Evolutionary conservation across 2,113 vertebrate genomes (phyloP).

Genomic region (Xyrauchen texanus): DNA sequence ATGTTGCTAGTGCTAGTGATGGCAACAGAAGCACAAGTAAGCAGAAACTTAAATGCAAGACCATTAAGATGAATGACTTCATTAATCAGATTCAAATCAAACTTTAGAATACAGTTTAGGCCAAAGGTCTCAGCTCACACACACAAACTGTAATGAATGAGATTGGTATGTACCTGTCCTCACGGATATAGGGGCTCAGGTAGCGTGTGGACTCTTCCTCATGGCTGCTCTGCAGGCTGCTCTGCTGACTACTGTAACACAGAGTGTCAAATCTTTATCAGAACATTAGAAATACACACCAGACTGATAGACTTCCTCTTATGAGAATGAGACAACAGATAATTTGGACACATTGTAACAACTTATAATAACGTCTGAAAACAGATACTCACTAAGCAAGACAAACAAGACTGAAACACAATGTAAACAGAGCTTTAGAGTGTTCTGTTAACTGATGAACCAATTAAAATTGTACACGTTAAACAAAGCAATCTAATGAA

Average conservation of each 20-base stretch:
- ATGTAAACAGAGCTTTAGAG: no score
- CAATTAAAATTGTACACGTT: no score
- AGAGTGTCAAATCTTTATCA: constrained; percentile 43
- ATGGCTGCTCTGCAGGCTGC: constrained; percentile 82
- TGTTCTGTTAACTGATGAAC: no score
- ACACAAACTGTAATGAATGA: not conserved
- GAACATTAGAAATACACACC: not conserved
- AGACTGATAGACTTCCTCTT: not conserved
- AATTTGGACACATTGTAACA: not conserved
- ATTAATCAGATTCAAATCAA: no score
- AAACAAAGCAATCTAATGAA: no score
- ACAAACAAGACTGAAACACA: no score
- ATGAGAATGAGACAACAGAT: not conserved
- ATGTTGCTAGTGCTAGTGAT: not conserved
- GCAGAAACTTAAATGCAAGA: not conserved
- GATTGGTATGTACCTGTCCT: constrained; percentile 70
- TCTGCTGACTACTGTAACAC: constrained; percentile 78
- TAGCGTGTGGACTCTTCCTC: constrained; percentile 76
- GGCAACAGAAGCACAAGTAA: not conserved
- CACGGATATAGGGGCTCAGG: constrained; percentile 73
- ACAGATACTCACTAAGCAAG: no score
- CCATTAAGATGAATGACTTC: no score
- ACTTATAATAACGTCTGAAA: not conserved
- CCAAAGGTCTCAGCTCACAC: not conserved
- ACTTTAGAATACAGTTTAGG: no score